Conservation (phyloP, 1,140 invertebrate genomes). For the Cecropterus lyciades region DNA sequence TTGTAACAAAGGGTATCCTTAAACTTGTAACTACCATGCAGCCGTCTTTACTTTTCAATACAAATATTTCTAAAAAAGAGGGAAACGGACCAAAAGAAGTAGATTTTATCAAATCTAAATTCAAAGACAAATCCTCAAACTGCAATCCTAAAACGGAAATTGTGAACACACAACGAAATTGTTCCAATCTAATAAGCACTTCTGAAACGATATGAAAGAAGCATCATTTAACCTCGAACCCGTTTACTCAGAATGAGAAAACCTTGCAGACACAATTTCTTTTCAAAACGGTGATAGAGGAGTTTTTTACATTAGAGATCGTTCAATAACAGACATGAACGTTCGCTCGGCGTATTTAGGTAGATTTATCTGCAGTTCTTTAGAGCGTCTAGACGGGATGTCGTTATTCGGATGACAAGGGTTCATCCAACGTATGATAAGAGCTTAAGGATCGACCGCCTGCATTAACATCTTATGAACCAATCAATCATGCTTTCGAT, state of each 20-base stretch:
- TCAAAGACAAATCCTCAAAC: neutral
- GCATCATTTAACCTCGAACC: neutral
- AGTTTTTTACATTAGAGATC: slow-evolving; percentile 15
- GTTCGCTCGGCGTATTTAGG: slow-evolving; percentile 23
- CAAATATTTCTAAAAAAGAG: neutral
- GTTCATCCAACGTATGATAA: slow-evolving; percentile 42
- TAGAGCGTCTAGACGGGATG: slow-evolving; percentile 40
- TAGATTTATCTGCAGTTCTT: slow-evolving; percentile 40
- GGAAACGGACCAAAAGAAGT: neutral
- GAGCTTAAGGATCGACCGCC: slow-evolving; percentile 39
- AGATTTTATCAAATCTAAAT: slow-evolving; percentile 2
- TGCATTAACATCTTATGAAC: slow-evolving; percentile 37
- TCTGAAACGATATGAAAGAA: neutral
- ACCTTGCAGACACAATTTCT: slow-evolving; percentile 10
- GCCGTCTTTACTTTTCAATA: too few species aligned
- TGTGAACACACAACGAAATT: neutral
- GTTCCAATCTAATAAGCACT: slow-evolving; percentile 5
- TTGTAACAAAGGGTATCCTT: too few species aligned
- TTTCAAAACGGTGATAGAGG: slow-evolving; percentile 11
- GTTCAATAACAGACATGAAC: slow-evolving; percentile 21
- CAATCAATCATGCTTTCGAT: slow-evolving; percentile 42
- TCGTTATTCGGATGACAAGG: slow-evolving; percentile 42
- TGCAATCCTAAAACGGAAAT: neutral
- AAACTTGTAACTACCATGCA: too few species aligned
- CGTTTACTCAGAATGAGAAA: neutral